Percentiles rank a stretch among this genome's conserved stretches.
Conservation (phyloP, 2,113 vertebrate species). For the Rhegmatorhina hoffmannsi region DNA sequence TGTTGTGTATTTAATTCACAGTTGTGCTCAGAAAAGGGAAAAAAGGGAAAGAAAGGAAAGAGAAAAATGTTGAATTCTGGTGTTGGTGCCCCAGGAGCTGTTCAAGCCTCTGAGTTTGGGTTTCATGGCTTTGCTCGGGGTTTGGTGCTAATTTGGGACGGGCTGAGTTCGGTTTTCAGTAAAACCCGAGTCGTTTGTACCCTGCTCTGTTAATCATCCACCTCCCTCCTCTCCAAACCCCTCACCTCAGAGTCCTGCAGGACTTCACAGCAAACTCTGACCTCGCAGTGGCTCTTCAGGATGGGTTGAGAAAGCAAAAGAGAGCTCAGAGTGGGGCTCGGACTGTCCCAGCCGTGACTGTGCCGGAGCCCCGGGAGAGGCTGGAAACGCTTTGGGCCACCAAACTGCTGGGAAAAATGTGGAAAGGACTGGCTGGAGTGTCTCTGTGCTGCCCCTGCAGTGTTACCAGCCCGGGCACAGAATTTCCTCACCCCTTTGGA, state of each 20-base stretch:
- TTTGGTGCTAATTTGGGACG: not conserved
- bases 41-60: not conserved
- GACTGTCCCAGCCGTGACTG: not conserved
- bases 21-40: not conserved
- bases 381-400: too few species aligned
- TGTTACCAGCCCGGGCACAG: not conserved
- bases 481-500: not conserved
- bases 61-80: not conserved
- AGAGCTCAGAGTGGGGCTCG: not conserved
- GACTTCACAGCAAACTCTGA: conserved; percentile 19
- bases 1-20: not conserved
- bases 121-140: not conserved
- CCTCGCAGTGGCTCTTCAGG: not conserved
- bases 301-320: not conserved
- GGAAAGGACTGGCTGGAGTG: not conserved
- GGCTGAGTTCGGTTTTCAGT: not conserved
- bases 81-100: not conserved
- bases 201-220: conserved; percentile 7
- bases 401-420: too few species aligned
- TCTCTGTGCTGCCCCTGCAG: not conserved
- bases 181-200: not conserved
- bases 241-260: not conserved
- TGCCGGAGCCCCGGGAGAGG: not conserved
- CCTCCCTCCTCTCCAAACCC: not conserved
- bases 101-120: not conserved